Evolutionary conservation across 1,140 invertebrate genomes (phyloP), one percentile per base, ranked within the genome.

Genomic region (Bacillus rossius): DNA sequence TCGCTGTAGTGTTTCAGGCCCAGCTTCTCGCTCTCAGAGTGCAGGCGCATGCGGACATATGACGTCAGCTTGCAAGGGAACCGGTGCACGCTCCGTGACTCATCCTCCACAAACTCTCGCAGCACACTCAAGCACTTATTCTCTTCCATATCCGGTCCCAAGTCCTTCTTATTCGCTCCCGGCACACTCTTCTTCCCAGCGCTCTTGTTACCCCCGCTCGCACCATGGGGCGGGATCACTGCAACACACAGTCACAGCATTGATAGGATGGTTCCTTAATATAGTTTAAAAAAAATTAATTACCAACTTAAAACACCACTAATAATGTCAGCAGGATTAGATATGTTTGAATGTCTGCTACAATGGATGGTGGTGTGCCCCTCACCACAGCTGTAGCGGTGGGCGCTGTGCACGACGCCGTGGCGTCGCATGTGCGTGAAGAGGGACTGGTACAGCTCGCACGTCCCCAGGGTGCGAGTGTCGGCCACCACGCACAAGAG

Each of bases 401-500:
- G 70, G n/a, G 79, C 81, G 29, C 77, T 76, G 61, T 75, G 68
- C 0, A 82, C 71, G 29, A 79, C 74, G 20, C 79, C 81, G 57
- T 78, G 61, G 23, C 72, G 62, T 49, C 69, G 70, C 47, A 83
- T 70, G 63, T 83, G 80, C 26, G 79, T 77, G 8, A 84, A 62
- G 26, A 84, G 67, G 19, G 71, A 72, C 50, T 69, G 68, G 0
- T 83, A 69, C 49, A 80, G 75, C 3, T 66, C 37, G 64, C 83
- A 69, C 54, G 73, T 72, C 37, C 75, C 70, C 41, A 84, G 74
- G 25, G 82, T 84, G 57, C 77, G 73, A 57, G 73, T 75, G 66
- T 84, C 79, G 62, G 77, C 77, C 43, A 85, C 73, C 13, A 85
- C 72, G 38, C 75, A 71, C 8, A 85, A 67, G 60, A 83, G 81